Evolutionary conservation across 2,797 vertebrate species (phyloP).

Genomic region (Chelon auratus): DNA sequence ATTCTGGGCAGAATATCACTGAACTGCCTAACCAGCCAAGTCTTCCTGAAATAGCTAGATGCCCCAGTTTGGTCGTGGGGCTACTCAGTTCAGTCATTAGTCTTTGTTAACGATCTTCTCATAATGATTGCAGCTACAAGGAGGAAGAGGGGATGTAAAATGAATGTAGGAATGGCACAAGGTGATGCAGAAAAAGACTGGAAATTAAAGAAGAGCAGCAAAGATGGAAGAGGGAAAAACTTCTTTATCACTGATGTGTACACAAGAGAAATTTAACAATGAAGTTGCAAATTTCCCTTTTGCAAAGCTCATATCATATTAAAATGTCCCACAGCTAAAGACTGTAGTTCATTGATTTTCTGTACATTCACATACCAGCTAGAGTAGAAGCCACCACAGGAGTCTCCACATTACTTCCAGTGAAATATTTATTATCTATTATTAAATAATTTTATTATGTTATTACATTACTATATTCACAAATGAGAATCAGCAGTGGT

Average conservation of each 20-base stretch:
- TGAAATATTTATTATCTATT: not conserved
- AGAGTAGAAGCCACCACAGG: not conserved
- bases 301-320: not conserved
- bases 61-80: constrained; percentile 55
- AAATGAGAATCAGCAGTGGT: no score
- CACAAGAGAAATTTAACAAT: no score
- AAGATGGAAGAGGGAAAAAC: not conserved
- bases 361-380: constrained; percentile 7
- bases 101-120: constrained; percentile 77
- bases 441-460: no score
- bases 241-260: no score
- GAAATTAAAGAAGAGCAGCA: not conserved
- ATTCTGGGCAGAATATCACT: constrained; percentile 34
- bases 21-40: constrained; percentile 21
- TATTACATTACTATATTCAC: no score
- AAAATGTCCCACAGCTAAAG: not conserved
- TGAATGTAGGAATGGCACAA: constrained; percentile 11
- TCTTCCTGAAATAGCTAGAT: constrained; percentile 77
- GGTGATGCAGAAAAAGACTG: constrained; percentile 4
- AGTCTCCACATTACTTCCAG: no score
- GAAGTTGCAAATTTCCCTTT: no score
- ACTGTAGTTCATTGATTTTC: not conserved
- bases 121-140: constrained; percentile 70
- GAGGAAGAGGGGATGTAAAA: constrained; percentile 25
- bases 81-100: constrained; percentile 77